Evolutionary conservation across 2,797 vertebrate species (phyloP).

Genomic region (Rhabdomys pumilio): DNA sequence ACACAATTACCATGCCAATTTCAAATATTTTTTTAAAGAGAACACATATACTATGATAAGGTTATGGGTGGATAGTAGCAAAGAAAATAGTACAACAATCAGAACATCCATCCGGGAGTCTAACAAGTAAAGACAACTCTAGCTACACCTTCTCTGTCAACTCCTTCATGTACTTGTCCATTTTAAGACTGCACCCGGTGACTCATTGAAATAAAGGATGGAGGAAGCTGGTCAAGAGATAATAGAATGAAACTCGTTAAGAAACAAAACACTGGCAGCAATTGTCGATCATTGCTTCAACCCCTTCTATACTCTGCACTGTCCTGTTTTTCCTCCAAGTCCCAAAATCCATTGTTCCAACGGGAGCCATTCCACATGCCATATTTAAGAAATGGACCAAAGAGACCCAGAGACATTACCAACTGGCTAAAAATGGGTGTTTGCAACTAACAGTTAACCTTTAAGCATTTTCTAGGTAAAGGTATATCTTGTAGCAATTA

Average conservation of each 20-base stretch:
- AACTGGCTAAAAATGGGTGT: neutral
- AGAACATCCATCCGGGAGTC: neutral
- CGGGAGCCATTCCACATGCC: neutral
- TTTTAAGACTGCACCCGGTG: neutral
- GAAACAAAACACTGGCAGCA: neutral
- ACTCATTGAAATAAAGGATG: neutral
- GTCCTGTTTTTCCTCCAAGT: neutral
- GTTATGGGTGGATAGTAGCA: neutral
- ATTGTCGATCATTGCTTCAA: neutral
- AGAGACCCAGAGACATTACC: neutral
- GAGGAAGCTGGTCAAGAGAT: neutral
- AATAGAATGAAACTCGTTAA: neutral
- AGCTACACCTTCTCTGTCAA: neutral
- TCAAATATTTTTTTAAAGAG: neutral
- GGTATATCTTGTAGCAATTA: neutral
- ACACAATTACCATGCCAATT: neutral
- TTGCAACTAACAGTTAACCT: neutral
- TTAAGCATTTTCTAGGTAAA: neutral
- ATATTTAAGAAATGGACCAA: neutral
- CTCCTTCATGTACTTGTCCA: neutral
- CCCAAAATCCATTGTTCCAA: neutral
- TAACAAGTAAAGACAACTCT: neutral
- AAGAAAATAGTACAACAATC: neutral
- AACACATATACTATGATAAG: neutral
- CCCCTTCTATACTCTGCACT: neutral